Percentiles rank a stretch among this genome's conserved stretches.
phyloP scores from a whole-genome alignment of 2,797 vertebrate genomes.

The Pipistrellus kuhlii region DNA sequence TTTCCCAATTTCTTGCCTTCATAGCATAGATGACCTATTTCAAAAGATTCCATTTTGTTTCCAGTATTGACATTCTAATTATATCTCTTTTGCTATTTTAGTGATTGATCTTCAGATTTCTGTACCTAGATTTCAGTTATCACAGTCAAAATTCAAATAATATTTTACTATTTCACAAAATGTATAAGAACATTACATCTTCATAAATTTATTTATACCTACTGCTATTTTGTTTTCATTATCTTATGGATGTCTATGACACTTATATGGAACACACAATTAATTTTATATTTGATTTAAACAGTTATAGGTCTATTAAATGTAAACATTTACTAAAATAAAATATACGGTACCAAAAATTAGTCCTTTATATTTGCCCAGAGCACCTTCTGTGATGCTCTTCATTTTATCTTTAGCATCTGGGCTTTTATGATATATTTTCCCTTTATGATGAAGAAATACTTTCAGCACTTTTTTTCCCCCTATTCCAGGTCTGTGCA shows the following conservation, averaged over 20 bases:
- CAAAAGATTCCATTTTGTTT: constrained; percentile 28
- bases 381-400: background rate
- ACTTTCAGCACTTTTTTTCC: background rate
- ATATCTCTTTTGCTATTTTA: constrained; percentile 10
- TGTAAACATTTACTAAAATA: constrained; percentile 2
- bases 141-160: constrained; percentile 26
- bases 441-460: constrained; percentile 11
- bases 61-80: background rate
- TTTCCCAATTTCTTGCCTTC: background rate
- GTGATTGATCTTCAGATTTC: background rate
- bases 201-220: background rate
- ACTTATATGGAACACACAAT: background rate
- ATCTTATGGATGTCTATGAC: background rate
- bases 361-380: background rate
- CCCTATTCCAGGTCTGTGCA: background rate
- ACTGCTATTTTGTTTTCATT: background rate
- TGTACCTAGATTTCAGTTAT: background rate
- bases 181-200: background rate
- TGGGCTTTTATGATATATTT: background rate
- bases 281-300: constrained; percentile 14
- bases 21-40: background rate
- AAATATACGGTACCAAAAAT: background rate
- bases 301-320: constrained; percentile 2
- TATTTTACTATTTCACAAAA: constrained; percentile 31
- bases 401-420: constrained; percentile 25